Conservation (phyloP, 2,113 vertebrate species). For the Heliornis fulica region DNA sequence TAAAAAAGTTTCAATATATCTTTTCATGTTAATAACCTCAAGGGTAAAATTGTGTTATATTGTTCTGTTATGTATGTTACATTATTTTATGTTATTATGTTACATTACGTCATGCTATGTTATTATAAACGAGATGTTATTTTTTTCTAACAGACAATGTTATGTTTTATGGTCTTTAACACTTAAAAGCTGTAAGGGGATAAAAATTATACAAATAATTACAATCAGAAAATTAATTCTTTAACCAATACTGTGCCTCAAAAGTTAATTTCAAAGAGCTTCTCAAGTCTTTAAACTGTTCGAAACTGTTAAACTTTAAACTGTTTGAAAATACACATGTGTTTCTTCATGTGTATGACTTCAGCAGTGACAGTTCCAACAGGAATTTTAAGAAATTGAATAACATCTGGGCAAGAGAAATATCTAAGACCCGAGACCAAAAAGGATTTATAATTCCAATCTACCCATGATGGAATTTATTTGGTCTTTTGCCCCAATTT, state of each 20-base stretch:
- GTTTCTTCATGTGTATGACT: not conserved
- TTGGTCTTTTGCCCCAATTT: not conserved
- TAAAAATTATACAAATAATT: slow-evolving; percentile 15
- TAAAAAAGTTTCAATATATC: not conserved
- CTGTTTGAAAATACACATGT: no score
- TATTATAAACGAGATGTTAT: not conserved
- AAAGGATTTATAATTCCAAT: not conserved
- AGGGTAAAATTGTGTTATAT: slow-evolving; percentile 27
- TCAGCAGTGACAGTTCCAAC: not conserved
- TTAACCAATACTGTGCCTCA: not conserved
- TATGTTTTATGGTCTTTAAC: slow-evolving; percentile 10
- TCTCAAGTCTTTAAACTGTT: not conserved
- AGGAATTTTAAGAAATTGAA: not conserved
- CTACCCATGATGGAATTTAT: not conserved
- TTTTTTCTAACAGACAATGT: not conserved
- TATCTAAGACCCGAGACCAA: not conserved
- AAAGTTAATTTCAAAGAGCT: not conserved
- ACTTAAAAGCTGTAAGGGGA: slow-evolving; percentile 32
- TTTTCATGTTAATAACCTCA: slow-evolving; percentile 23
- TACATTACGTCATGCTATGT: not conserved
- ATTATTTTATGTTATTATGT: not conserved
- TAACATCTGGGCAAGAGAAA: not conserved
- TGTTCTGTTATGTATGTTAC: no score
- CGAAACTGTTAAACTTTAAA: no score
- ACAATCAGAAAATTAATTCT: slow-evolving; percentile 6